Evolutionary conservation across 1,140 invertebrate species (phyloP), one percentile per base, ranked within the genome.

Genomic region (Lerema accius): DNA sequence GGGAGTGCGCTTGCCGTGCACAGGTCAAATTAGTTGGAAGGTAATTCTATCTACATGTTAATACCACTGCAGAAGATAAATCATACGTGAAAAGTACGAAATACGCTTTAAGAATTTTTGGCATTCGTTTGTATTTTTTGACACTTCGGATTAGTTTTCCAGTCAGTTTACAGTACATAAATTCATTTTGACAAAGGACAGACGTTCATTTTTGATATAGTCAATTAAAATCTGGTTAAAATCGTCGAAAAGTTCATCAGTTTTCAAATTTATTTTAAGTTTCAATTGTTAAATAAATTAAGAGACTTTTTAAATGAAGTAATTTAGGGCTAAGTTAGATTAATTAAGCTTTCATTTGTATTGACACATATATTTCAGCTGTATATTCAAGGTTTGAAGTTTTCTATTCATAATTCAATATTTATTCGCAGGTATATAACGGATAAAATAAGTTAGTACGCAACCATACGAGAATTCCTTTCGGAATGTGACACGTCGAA

Each of bases 91-190:
- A 32, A 32, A 32, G 9, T 32, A 1, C n/a, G n/a, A n/a, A n/a
- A n/a, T n/a, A 83, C 82, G 70, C 80, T 80, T 77, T 71, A 84
- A 78, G 73, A 75, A 78, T 77, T 82, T n/a, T n/a, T n/a, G n/a
- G n/a, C n/a, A n/a, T n/a, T n/a, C n/a, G n/a, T n/a, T n/a, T n/a
- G n/a, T n/a, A n/a, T n/a, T n/a, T n/a, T n/a, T n/a, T n/a, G n/a
- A n/a, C n/a, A n/a, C n/a, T n/a, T n/a, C n/a, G n/a, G n/a, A n/a
- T n/a, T n/a, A n/a, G n/a, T n/a, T n/a, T n/a, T n/a, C n/a, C n/a
- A n/a, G n/a, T 82, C 80, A 23, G 2, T 23, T 23, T 23, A 23
- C 5, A 23, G 19, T 23, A 23, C 19, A 23, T n/a, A 23, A 3
- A 23, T 23, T 23, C 5, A 23, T 23, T n/a, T n/a, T n/a, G n/a